Conservation (phyloP, 30 jellyfish, hydroid and myxozoan genomes). For the Chrysaora quinquecirrha region DNA sequence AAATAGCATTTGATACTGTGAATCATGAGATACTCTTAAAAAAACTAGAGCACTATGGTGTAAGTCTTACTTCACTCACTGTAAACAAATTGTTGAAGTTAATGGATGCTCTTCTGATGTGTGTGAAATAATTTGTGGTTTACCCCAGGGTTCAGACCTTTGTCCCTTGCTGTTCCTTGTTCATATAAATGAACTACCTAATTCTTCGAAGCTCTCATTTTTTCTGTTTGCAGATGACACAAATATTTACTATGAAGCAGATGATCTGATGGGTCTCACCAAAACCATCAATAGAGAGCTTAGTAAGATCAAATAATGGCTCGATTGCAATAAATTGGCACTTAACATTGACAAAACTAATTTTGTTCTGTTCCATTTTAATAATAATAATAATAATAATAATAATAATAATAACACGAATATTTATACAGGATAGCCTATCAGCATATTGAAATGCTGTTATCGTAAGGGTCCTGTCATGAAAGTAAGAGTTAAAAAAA, state of each 20-base stretch:
- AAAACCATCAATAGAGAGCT: slow-evolving; percentile 46
- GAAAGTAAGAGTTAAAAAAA: too few species aligned
- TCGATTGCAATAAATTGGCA: too few species aligned
- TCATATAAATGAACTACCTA: slow-evolving; percentile 43
- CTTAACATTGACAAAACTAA: slow-evolving; percentile 16
- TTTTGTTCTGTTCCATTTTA: slow-evolving; percentile 17
- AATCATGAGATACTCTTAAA: background rate
- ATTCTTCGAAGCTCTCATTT: slow-evolving; percentile 29
- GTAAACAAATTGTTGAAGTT: background rate
- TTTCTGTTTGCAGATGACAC: slow-evolving; percentile 53
- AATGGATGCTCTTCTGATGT: background rate
- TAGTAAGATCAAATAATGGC: slow-evolving; percentile 10
- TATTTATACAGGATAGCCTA: too few species aligned
- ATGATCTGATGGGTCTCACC: slow-evolving; percentile 12
- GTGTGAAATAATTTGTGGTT: background rate
- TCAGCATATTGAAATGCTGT: too few species aligned
- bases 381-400: too few species aligned
- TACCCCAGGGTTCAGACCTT: slow-evolving; percentile 44
- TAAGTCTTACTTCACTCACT: background rate
- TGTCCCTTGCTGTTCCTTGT: slow-evolving; percentile 45
- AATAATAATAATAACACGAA: too few species aligned
- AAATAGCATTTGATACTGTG: background rate
- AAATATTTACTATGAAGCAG: slow-evolving; percentile 30
- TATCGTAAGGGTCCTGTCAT: too few species aligned
- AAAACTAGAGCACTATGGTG: background rate